These are phyloP conservation scores for Sylvicola cinctus DNA, from an alignment of 2,888 invertebrate species.

Conservation along the genomic window DNA sequence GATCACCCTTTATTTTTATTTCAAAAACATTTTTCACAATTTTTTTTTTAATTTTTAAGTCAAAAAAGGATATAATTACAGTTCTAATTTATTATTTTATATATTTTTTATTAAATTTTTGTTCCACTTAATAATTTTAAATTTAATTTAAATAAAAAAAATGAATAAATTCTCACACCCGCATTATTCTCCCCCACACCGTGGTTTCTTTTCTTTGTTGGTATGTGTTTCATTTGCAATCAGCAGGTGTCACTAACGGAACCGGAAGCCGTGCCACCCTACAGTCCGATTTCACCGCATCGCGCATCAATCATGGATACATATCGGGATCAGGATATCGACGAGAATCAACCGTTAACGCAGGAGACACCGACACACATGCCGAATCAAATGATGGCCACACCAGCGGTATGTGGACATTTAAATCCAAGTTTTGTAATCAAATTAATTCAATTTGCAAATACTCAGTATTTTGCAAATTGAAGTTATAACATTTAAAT, in stretches of 20 bases:
- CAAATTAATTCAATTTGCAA: conserved; percentile 1
- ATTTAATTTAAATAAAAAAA: not conserved
- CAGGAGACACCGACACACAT: conserved; percentile 10
- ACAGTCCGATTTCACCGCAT: conserved; percentile 18
- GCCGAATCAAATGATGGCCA: conserved; percentile 26
- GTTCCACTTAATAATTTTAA: too few relatives aligned
- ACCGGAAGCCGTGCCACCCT: conserved; percentile 24
- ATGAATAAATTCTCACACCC: not conserved
- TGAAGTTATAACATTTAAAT: too few relatives aligned
- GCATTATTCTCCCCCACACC: not conserved
- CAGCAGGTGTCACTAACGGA: conserved; percentile 19
- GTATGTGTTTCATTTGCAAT: not conserved
- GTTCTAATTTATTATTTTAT: too few relatives aligned
- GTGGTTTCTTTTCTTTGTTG: not conserved
- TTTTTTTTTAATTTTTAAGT: too few relatives aligned
- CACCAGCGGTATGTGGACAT: conserved; percentile 23
- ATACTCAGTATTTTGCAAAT: too few relatives aligned
- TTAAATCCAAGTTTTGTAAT: too few relatives aligned
- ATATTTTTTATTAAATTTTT: too few relatives aligned
- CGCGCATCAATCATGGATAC: conserved; percentile 18
- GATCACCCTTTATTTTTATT: too few relatives aligned
- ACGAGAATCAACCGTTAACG: conserved; percentile 3
- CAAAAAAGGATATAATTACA: too few relatives aligned
- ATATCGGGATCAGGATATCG: conserved; percentile 3
- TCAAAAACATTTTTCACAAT: too few relatives aligned